Base-by-base conservation (phyloP, 2,888 invertebrate genomes). In the Heliconius cydno region DNA sequence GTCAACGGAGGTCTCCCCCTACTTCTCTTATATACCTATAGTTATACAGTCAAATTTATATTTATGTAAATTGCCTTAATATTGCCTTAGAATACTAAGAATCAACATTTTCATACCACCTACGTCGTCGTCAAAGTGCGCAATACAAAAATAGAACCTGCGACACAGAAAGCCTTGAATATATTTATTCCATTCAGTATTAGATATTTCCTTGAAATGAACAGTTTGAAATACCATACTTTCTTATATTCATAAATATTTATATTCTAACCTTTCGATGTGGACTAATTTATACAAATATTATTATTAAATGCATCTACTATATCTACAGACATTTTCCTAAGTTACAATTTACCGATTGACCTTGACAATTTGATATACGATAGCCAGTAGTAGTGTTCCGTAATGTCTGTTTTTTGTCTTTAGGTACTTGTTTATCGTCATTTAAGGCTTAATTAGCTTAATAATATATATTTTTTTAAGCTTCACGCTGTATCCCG, bases 71-170 rank as follows among this genome's bases (percentile, higher is more conserved):
- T n/a, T n/a, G n/a, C 30, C 30, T 30, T 30, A 30, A 30, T 30
- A 30, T 5, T 52, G 52, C 52, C 22, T 22, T 22, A 22, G 15
- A 22, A 22, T 22, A 22, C 9, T 3, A 57, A 46, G 46, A 9
- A 57, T 57, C 30, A 2, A 19, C 30, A 34, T 67, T 67, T 30
- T 34, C 34, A 34, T 34, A 67, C 34, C 4, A 22, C 12, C 22
- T 9, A 60, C 7, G n/a, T 60, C n/a, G n/a, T 38, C 38, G 6
- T 38, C 15, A 22, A 22, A 38, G 13, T 68, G 38, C 38, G 22
- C 67, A 68, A 38, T 68, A 38, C n/a, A n/a, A 34, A 67, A 68
- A 68, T 68, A 68, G 67, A 68, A 38, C 67, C 67, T 68, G 67
- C 67, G 67, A 68, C 38, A 38, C 67, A n/a, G n/a, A n/a, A 10